These are phyloP conservation scores for Diachasma alloeum DNA, from an alignment of 1,140 invertebrate genomes.

Conservation along the genomic window DNA sequence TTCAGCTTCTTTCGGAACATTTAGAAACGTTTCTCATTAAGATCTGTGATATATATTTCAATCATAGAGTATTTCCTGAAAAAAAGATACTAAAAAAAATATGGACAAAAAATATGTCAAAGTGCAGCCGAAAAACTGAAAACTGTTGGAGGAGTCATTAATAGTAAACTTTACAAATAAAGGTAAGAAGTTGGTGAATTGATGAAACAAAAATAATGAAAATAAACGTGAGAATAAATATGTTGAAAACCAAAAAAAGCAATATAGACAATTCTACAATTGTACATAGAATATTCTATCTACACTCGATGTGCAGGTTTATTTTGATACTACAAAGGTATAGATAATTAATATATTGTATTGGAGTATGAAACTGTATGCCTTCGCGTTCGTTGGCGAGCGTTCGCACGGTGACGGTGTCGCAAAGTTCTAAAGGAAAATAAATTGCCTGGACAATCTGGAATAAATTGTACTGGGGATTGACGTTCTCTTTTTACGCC, in stretches of 20 bases:
- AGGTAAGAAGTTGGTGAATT: neutral
- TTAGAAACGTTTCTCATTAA: slow-evolving; percentile 57
- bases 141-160: slow-evolving; percentile 13
- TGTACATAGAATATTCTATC: slow-evolving; percentile 35
- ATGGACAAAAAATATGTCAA: slow-evolving; percentile 38
- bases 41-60: slow-evolving; percentile 63
- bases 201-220: slow-evolving; percentile 12
- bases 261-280: slow-evolving; percentile 57
- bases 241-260: slow-evolving; percentile 32
- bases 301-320: slow-evolving; percentile 61
- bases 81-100: slow-evolving; percentile 29
- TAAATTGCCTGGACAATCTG: neutral
- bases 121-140: slow-evolving; percentile 30
- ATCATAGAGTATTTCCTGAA: slow-evolving; percentile 59
- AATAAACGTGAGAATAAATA: slow-evolving; percentile 26
- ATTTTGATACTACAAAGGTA: slow-evolving; percentile 63
- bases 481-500: neutral
- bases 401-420: slow-evolving; percentile 55
- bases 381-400: slow-evolving; percentile 59
- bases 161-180: slow-evolving; percentile 16
- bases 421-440: neutral
- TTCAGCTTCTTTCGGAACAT: slow-evolving; percentile 10
- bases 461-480: neutral
- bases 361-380: slow-evolving; percentile 53
- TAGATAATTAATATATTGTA: slow-evolving; percentile 54